Evolutionary conservation across 30 jellyfish, hydroid and myxozoan genomes (phyloP).

Genomic region (Cassiopea andromeda): DNA sequence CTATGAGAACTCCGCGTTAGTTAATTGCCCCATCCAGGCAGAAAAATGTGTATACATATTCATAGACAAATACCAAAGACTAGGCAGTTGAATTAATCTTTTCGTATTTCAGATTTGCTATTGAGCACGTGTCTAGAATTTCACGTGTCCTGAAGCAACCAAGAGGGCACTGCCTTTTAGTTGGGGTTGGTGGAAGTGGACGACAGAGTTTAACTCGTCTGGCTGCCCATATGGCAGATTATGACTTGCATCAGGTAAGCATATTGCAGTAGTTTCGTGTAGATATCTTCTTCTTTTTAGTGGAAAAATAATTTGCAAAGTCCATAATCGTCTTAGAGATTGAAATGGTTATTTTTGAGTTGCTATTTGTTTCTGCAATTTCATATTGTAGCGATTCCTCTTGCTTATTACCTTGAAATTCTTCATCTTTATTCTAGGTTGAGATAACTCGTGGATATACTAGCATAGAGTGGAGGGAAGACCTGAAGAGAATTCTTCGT

Average conservation of each 20-base stretch:
- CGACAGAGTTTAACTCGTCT: conserved; percentile 97
- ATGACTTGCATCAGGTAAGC: conserved; percentile 95
- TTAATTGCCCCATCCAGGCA: background rate
- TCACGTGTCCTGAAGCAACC: conserved; percentile 98
- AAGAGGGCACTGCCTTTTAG: conserved; percentile 99
- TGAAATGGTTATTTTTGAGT: too few relatives aligned
- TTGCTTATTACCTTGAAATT: background rate
- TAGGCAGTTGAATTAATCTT: too few relatives aligned
- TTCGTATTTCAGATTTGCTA: conserved; percentile 92
- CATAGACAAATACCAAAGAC: background rate
- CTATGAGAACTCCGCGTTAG: too few relatives aligned
- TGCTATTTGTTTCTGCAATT: too few relatives aligned
- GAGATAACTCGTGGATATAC: conserved; percentile 96
- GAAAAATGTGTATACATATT: background rate
- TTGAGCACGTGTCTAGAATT: conserved; percentile 98
- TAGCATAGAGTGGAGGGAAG: conserved; percentile 96
- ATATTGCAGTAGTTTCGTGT: background rate
- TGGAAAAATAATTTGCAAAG: background rate
- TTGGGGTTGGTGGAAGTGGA: conserved; percentile 99
- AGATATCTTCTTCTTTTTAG: background rate
- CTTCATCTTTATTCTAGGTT: conserved; percentile 60
- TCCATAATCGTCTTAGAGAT: too few relatives aligned
- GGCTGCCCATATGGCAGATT: conserved; percentile 99
- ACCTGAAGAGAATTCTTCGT: conserved; percentile 84
- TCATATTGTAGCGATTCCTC: too few relatives aligned